Evolutionary conservation across 2,888 invertebrate genomes (phyloP), one percentile per base, ranked within the genome.

Genomic region (Spodoptera littoralis): DNA sequence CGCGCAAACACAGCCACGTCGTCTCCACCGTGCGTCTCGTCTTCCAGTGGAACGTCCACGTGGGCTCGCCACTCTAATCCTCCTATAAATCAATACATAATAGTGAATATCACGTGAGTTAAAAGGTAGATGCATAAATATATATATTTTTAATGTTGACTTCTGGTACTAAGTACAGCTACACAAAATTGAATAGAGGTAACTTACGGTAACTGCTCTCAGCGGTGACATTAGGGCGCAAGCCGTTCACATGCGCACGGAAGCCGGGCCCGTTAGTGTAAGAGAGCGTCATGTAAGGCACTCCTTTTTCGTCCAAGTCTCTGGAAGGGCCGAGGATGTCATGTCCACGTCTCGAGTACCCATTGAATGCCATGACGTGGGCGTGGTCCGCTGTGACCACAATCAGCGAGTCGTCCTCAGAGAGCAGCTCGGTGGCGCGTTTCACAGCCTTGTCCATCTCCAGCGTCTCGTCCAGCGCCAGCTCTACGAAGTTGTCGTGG

Each of bases 361-460:
- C 97, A 53, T 95, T 95, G 74, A 96, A 94, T 18, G 95, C 91
- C 95, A 97, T 96, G 0, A 96, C 96, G 86, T 97, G 97, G 0
- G 97, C 95, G 87, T 97, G 97, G 89, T 97, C 97, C 0, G 97
- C 95, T 0, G 97, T 97, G 11, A 97, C 97, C 36, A 98, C 95
- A 22, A 98, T 95, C 43, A 98, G 91, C 0, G 98, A 97, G 68
- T 98, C 88, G 11, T 84, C 81, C 48, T 81, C 83, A 1, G 80
- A 62, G 42, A 96, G 88, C 67, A 95, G 85, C 49, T 69, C 69
- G 45, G 92, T 72, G 11, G 97, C 89, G 46, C 81, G 81, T 49
- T 62, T 58, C 55, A 96, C 92, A 42, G 97, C 96, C 18, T 91
- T 87, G 71, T 95, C 94, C 80, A 97, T 92, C 81, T 96, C 96